These are phyloP conservation scores for Chrysocyon brachyurus DNA, from an alignment of 2,797 vertebrate genomes.

Conservation along the genomic window DNA sequence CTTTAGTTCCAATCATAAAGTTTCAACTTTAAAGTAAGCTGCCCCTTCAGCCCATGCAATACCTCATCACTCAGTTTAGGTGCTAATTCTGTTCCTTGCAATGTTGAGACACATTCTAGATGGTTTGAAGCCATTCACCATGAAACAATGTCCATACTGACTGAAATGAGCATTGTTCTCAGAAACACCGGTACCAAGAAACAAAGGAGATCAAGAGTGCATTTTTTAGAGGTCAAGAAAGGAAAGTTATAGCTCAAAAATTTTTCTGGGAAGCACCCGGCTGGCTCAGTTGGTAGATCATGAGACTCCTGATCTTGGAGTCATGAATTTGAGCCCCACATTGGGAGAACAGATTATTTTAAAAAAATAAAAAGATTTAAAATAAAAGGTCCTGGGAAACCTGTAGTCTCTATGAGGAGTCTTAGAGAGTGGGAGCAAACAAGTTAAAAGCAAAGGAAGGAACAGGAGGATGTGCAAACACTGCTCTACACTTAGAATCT, in stretches of 20 bases:
- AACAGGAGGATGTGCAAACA: neutral
- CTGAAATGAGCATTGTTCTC: neutral
- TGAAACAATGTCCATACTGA: neutral
- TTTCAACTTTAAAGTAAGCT: constrained; percentile 46
- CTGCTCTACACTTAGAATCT: too few relatives aligned
- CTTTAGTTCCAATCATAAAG: neutral
- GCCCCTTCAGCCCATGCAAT: neutral
- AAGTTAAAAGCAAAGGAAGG: neutral
- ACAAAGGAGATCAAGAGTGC: neutral
- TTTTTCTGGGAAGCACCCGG: neutral
- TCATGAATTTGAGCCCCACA: neutral
- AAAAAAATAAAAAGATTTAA: neutral
- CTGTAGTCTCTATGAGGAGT: neutral
- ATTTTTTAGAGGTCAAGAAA: neutral
- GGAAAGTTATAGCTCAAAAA: neutral
- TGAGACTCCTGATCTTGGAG: neutral
- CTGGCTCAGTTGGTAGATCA: neutral
- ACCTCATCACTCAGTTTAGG: neutral
- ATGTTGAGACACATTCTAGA: neutral
- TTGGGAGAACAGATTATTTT: neutral
- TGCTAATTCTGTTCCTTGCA: neutral
- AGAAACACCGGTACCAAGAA: neutral
- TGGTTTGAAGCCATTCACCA: neutral
- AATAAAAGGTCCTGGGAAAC: neutral
- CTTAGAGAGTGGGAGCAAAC: neutral